Evolutionary conservation across 30 jellyfish, hydroid and myxozoan species (phyloP).

Genomic region (Hydractinia symbiolongicarpus): DNA sequence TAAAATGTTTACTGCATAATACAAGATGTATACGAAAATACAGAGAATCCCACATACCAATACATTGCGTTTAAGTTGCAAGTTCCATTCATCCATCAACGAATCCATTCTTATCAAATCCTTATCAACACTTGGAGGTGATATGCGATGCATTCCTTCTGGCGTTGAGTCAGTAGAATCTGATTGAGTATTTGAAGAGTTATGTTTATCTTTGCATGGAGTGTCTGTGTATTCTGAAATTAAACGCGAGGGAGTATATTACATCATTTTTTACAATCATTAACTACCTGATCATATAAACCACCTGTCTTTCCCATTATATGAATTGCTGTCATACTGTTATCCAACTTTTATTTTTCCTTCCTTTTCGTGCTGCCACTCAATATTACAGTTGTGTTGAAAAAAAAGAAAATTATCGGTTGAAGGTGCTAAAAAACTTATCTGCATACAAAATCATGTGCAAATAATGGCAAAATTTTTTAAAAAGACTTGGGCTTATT

Average conservation of each 20-base stretch:
- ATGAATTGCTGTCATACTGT: too few species aligned
- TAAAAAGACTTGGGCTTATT: too few species aligned
- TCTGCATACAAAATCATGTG: too few species aligned
- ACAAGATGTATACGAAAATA: background rate
- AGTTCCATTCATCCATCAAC: slow-evolving; percentile 71
- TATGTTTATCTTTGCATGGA: background rate
- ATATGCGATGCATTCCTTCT: background rate
- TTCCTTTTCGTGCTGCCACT: too few species aligned
- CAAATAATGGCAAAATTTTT: too few species aligned
- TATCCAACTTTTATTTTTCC: too few species aligned
- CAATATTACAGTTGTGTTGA: too few species aligned
- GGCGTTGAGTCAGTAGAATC: slow-evolving; percentile 22
- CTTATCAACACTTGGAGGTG: slow-evolving; percentile 32
- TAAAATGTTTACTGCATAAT: background rate
- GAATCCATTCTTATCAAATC: slow-evolving; percentile 70
- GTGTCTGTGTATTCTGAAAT: background rate
- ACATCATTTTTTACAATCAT: too few species aligned
- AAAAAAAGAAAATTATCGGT: too few species aligned
- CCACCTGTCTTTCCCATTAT: too few species aligned
- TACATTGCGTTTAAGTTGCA: slow-evolving; percentile 58
- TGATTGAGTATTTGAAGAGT: background rate
- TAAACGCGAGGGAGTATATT: background rate
- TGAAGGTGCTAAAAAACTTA: too few species aligned
- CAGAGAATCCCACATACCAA: slow-evolving; percentile 35
- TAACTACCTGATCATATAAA: too few species aligned